phyloP scores from a whole-genome alignment of 2,797 vertebrate species.

The Chaenodraco wilsoni region DNA sequence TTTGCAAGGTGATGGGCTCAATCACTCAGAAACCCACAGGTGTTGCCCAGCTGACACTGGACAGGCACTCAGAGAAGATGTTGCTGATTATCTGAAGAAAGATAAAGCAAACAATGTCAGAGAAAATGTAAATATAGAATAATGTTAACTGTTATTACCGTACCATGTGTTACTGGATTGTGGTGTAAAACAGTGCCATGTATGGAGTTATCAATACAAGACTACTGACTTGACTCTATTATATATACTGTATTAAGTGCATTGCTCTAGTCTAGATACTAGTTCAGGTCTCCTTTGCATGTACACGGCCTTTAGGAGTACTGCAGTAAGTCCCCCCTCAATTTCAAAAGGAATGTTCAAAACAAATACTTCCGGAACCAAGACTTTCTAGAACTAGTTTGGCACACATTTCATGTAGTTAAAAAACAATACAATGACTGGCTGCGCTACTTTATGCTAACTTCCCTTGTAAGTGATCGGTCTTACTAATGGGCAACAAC shows the following conservation, averaged over 20 bases:
- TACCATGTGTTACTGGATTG: not conserved
- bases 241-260: not conserved
- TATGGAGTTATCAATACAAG: not conserved
- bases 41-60: slow-evolving; percentile 15
- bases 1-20: slow-evolving; percentile 55
- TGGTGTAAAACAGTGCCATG: not conserved
- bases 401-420: not conserved
- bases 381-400: not conserved
- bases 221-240: not conserved
- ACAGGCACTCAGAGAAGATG: not conserved
- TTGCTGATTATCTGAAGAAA: slow-evolving; percentile 9
- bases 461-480: not conserved
- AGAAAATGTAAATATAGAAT: not conserved
- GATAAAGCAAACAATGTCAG: not conserved
- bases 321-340: not conserved
- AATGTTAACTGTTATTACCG: no score
- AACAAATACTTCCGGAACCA: not conserved
- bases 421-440: not conserved
- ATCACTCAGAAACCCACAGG: slow-evolving; percentile 7
- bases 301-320: not conserved
- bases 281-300: no score
- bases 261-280: not conserved
- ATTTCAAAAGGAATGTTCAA: not conserved
- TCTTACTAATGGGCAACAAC: not conserved
- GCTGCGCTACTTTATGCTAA: not conserved